Evolutionary conservation across 2,888 invertebrate genomes (phyloP), one percentile per base, ranked within the genome.

Genomic region (Stenoptilia bipunctidactyla): DNA sequence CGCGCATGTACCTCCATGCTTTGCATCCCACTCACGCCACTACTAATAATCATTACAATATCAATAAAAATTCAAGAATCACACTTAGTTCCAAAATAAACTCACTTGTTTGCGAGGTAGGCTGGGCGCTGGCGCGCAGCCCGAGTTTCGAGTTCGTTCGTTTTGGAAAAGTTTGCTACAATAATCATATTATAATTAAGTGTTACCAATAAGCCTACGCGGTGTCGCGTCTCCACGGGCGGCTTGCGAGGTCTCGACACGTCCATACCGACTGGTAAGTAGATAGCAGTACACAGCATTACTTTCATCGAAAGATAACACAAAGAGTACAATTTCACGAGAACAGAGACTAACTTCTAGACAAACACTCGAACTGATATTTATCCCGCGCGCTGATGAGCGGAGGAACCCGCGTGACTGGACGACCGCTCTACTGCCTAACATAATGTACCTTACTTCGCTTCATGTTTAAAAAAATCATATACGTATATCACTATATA

Each of bases 71-170:
- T 83, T 82, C 87, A 88, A 88, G 88, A 88, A 88, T 88, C 88
- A 89, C 88, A 89, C 88, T 88, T 88, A 88, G 87, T 88, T 85
- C 88, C 88, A 88, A 88, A 89, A 88, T 87, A 88, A 89, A 89
- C 88, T 89, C 88, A 89, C 88, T 89, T 88, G 86, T 86, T 82
- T 89, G 88, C 88, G 88, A 89, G 88, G 88, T 87, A 88, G 88
- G 88, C 83, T 83, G 83, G 65, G 82, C 79, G 80, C 82, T 66
- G 61, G 71, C 80, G 83, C 84, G 64, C 79, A 83, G 82, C 85
- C 85, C 85, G 79, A 84, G 76, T 85, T 83, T 85, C 83, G 85
- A 85, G 85, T 85, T 85, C 79, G 85, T 85, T 85, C 85, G 85
- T 85, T 85, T 85, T 85, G 85, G 85, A 85, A 79, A 84, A 80